Base-by-base conservation (phyloP, 2,113 vertebrate genomes). In the Engraulis encrasicolus region DNA sequence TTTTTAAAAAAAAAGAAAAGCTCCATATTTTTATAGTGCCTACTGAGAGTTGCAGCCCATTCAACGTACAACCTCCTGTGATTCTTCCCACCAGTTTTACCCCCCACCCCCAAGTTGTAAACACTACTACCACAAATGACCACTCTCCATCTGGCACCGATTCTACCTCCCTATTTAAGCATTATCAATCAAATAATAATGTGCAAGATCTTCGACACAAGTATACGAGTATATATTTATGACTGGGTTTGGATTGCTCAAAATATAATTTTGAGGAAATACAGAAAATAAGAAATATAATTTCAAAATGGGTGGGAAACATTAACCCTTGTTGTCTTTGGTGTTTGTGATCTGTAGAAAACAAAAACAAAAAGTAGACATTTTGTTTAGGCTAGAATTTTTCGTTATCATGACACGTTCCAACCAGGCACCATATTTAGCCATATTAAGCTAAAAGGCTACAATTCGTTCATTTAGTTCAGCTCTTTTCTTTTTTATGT, bases 281-380 rank as follows among this genome's bases (percentile, higher is more conserved):
- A 52, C 14, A 78, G 81, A 85, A 58, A 80, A 45, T 31, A 45
- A 34, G 5, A 5, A 1, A 1, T 18, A 20, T 52, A 78, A 17
- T 23, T 45, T 17, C n/a, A 7, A 83, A 31, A 79, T 15, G 71
- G 20, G 58, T 23, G 40, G 80, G 82, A 78, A 78, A 78, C n/a
- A 27, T 79, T 71, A n/a, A 81, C 80, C 83, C 82, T 81, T 84
- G 81, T 88, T 89, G 86, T 94, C 94, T 95, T 95, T 95, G 93
- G 94, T 92, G 91, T 92, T 90, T 9, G 34, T 87, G 90, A 91
- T 90, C 89, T 80, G 87, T 86, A 74, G 85, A 84, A 49, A 86
- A 81, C 38, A n/a, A n/a, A n/a, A n/a, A n/a, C n/a, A n/a, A 85
- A 82, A 80, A 82, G 78, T 82, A 86, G 92, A 87, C 84, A 79